A percentile compares a stretch with the other conserved stretches of the same genome.
These are phyloP conservation scores for Epicauta chinensis DNA, from an alignment of 1,140 invertebrate species.

Conservation along the genomic window DNA sequence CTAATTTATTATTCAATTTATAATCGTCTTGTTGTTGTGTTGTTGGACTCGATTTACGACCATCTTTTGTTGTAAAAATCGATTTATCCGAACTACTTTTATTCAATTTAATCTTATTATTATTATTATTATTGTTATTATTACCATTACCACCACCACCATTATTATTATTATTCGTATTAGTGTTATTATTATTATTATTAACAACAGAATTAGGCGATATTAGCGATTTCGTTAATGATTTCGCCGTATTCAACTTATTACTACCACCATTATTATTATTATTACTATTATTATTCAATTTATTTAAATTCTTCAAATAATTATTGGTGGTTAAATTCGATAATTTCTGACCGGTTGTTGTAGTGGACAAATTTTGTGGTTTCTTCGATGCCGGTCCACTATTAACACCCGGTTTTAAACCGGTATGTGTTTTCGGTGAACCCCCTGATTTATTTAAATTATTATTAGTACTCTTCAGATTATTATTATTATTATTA, in stretches of 20 bases:
- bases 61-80: conserved; percentile 56
- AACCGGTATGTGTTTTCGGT: conserved; percentile 70
- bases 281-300: not conserved
- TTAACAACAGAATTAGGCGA: conserved; percentile 44
- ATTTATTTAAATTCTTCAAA: not conserved
- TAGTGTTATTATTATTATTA: no score
- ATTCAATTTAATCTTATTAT: conserved; percentile 38
- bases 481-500: conserved; percentile 20
- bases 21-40: conserved; percentile 55
- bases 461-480: conserved; percentile 12
- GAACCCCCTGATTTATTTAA: conserved; percentile 45
- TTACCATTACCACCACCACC: conserved; percentile 31
- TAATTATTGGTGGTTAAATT: not conserved
- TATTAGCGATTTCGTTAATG: conserved; percentile 37
- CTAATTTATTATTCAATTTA: conserved; percentile 48
- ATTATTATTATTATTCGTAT: no score
- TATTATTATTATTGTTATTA: no score
- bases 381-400: conserved; percentile 75
- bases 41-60: conserved; percentile 59
- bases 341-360: not conserved
- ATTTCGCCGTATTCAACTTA: conserved; percentile 33
- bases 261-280: not conserved
- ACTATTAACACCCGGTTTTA: conserved; percentile 77
- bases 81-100: conserved; percentile 55
- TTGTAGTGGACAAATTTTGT: conserved; percentile 30